A percentile compares a stretch with the other conserved stretches of the same genome.
These are phyloP conservation scores for Onchidella celtica DNA, from an alignment of 2,888 invertebrate species.

Conservation along the genomic window DNA sequence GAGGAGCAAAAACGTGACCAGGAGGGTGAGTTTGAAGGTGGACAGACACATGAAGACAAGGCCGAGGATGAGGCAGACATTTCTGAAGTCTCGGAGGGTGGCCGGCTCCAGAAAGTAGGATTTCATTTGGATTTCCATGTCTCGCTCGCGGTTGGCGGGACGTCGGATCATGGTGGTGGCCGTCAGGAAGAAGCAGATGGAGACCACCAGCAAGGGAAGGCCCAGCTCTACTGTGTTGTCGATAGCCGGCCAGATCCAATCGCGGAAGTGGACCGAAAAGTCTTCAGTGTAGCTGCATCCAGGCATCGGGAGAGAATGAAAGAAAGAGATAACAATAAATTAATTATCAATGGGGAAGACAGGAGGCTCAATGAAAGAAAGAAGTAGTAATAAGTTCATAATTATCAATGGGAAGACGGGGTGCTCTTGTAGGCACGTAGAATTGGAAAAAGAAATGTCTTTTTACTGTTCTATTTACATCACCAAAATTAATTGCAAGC, in stretches of 20 bases:
- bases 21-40: conserved; percentile 42
- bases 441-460: too few species aligned
- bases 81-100: conserved; percentile 63
- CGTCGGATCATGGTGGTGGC: conserved; percentile 33
- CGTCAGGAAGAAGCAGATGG: conserved; percentile 60
- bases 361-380: too few species aligned
- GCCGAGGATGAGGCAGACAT: conserved; percentile 53
- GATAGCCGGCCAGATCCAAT: conserved; percentile 72
- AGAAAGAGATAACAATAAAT: background rate
- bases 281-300: conserved; percentile 61
- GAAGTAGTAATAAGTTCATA: too few species aligned
- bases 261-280: conserved; percentile 66
- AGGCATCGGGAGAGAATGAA: too few species aligned
- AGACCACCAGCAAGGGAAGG: conserved; percentile 67
- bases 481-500: too few species aligned
- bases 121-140: conserved; percentile 58
- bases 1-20: conserved; percentile 47
- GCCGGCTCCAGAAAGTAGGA: conserved; percentile 71
- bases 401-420: too few species aligned
- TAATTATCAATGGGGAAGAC: too few species aligned
- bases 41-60: conserved; percentile 52
- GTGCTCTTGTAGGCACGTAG: too few species aligned
- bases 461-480: too few species aligned
- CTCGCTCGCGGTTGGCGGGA: conserved; percentile 15
- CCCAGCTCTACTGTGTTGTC: conserved; percentile 68